phyloP scores from a whole-genome alignment of 2,113 vertebrate genomes.

The Lichenostomus cassidix region DNA sequence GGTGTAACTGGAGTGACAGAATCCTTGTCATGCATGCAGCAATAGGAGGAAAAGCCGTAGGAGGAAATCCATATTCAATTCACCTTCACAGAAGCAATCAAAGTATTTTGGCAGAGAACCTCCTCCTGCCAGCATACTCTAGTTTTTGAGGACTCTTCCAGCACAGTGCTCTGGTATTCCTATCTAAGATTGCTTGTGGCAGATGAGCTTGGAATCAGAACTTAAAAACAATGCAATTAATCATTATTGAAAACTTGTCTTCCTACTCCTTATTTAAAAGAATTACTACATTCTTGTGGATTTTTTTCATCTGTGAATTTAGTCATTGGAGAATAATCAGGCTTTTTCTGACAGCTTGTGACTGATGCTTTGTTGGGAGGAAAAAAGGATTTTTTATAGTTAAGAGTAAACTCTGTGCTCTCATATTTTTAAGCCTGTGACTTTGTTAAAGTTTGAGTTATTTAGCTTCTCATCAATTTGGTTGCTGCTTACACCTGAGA shows the following conservation, averaged over 20 bases:
- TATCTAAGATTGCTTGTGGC: not conserved
- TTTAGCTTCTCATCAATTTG: not conserved
- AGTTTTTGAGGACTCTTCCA: not conserved
- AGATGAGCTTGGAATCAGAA: not conserved
- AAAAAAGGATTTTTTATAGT: not conserved
- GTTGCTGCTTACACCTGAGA: not conserved
- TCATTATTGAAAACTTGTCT: not conserved
- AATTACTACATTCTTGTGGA: not conserved
- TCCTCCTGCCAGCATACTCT: not conserved
- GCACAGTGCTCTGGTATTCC: not conserved
- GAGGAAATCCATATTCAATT: not conserved
- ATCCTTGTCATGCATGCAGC: not conserved
- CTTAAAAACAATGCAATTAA: not conserved
- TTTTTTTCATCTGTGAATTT: not conserved
- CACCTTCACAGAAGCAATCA: not conserved
- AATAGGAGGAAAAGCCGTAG: not conserved
- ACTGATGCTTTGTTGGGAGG: not conserved
- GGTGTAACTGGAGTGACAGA: conserved; percentile 39
- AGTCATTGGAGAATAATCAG: not conserved
- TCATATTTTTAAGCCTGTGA: not conserved
- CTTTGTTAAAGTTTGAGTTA: not conserved
- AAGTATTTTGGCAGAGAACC: not conserved
- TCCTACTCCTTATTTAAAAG: not conserved
- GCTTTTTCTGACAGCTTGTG: not conserved
- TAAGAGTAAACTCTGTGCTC: not conserved